Evolutionary conservation across 2,113 vertebrate genomes (phyloP), one percentile per base, ranked within the genome.

Genomic region (Esox niger): DNA sequence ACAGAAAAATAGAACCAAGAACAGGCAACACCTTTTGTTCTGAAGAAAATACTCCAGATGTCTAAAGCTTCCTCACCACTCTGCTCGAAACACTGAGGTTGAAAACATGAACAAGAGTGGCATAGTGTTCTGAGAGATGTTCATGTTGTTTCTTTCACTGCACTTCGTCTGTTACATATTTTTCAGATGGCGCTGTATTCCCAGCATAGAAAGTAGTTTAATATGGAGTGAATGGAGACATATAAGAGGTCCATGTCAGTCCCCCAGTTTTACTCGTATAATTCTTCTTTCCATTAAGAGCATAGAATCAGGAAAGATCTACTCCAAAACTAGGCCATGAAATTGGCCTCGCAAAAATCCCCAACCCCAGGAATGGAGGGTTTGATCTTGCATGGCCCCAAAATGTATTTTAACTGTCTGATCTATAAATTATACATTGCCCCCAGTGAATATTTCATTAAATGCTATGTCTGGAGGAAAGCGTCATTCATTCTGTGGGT

Each of bases 361-460:
- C 7, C 35, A 9, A 38, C 1, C 32, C 1, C 32, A 33, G 17
- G 2, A 67, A 64, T 23, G 49, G n/a, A 27, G 17, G 5, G 35
- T 69, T n/a, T 27, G 35, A 23, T 75, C 68, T 75, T 60, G 57
- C 26, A 21, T 20, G 59, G 58, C 17, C 32, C 57, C 65, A 62
- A 73, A 64, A 68, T 26, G 59, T 68, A 68, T 78, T 79, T 58
- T 13, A 46, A 68, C 31, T 62, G 25, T 73, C 21, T 62, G 64
- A 47, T 27, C 35, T 46, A 68, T 79, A 31, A 78, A 71, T 84
- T 73, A 76, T 80, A 71, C 56, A 76, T 68, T 27, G 49, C 13
- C 55, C 10, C 35, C 38, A 67, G 73, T 64, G 30, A 84, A 81
- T 75, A 77, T 82, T 75, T 81, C 4, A 75, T 60, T 31, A 65